Conservation (phyloP, 1,140 invertebrate genomes). For the Trichoplusia ni region DNA sequence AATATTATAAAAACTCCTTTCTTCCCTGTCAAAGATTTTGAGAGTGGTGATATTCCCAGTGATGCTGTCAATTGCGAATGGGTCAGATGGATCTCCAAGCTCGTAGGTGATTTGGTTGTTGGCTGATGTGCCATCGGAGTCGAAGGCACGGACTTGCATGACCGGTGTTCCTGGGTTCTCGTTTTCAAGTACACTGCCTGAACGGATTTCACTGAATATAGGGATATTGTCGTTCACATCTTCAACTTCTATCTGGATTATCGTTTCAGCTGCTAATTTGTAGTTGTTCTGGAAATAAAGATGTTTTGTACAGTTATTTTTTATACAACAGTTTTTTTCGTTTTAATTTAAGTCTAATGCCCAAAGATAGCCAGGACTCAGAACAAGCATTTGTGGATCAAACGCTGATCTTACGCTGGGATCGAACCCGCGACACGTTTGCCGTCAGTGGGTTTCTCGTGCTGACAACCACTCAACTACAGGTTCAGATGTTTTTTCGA, state of each 20-base stretch:
- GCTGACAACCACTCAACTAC: too few species aligned
- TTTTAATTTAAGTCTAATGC: too few species aligned
- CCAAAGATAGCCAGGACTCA: too few species aligned
- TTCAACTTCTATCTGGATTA: conserved; percentile 88
- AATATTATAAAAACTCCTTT: conserved; percentile 89
- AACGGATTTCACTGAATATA: conserved; percentile 88
- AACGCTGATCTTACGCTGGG: too few species aligned
- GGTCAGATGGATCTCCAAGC: conserved; percentile 85
- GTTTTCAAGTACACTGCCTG: conserved; percentile 92
- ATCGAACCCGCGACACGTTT: too few species aligned
- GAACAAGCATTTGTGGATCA: too few species aligned
- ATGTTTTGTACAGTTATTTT: too few species aligned
- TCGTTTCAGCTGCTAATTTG: conserved; percentile 88
- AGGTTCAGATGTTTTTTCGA: not conserved
- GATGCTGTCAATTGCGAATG: conserved; percentile 89
- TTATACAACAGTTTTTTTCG: too few species aligned
- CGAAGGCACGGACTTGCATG: conserved; percentile 92
- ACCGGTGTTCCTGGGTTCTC: conserved; percentile 90
- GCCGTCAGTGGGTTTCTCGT: too few species aligned
- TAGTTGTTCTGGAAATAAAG: conserved; percentile 86
- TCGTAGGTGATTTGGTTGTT: conserved; percentile 92
- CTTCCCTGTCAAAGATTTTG: conserved; percentile 90
- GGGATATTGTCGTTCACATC: conserved; percentile 96
- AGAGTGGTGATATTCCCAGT: conserved; percentile 93
- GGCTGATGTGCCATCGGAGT: conserved; percentile 91